phyloP scores from a whole-genome alignment of 2,888 invertebrate genomes.

The Ormyrus pomaceus region DNA sequence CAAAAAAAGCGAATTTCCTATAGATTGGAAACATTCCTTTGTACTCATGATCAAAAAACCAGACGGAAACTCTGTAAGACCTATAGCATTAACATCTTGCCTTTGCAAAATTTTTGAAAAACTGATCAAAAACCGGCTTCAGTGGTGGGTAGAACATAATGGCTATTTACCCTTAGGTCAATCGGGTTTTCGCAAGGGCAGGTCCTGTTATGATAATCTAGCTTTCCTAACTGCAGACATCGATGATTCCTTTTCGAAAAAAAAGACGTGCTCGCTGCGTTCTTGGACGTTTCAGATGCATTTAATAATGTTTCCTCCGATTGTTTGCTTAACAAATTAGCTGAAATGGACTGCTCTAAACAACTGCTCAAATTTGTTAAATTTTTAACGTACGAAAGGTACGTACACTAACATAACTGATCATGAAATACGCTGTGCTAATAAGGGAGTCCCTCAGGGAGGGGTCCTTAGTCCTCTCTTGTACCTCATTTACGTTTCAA shows the following conservation, averaged over 20 bases:
- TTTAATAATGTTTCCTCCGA: neutral
- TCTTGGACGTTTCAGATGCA: too few relatives aligned
- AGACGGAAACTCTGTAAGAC: too few relatives aligned
- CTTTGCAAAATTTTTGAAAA: too few relatives aligned
- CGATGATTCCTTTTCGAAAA: neutral
- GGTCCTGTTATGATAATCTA: conserved; percentile 7
- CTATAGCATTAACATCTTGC: too few relatives aligned
- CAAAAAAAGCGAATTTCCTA: neutral
- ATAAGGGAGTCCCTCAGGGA: neutral
- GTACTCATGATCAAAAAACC: too few relatives aligned
- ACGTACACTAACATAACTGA: neutral
- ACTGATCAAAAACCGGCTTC: neutral
- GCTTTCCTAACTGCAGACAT: neutral
- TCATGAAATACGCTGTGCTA: too few relatives aligned
- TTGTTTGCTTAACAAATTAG: neutral
- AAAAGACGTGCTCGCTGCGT: neutral
- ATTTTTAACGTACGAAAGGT: conserved; percentile 2
- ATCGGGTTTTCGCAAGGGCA: conserved; percentile 21
- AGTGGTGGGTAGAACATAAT: conserved; percentile 15
- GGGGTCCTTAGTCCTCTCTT: neutral
- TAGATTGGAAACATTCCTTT: neutral
- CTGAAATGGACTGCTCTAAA: neutral
- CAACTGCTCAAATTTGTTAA: conserved; percentile 4
- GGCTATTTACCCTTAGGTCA: neutral
- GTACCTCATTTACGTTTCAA: neutral